Evolutionary conservation across 2,888 invertebrate species (phyloP).

Genomic region (Notodromas monacha): DNA sequence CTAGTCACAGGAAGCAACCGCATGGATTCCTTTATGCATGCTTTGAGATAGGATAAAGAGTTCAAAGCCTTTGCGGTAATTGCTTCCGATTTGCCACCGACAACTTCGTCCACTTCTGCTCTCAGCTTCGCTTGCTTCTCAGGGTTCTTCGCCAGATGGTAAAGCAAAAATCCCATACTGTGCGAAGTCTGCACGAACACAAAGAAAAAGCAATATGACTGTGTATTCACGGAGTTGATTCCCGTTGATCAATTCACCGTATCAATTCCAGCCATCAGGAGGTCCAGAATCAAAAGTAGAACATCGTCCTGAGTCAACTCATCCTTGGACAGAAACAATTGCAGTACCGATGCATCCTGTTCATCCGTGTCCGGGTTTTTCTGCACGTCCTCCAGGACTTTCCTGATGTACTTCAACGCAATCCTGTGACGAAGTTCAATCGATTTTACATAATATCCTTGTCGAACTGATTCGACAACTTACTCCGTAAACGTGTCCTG

Average conservation of each 20-base stretch:
- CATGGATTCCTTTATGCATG: not conserved
- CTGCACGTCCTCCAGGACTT: conserved; percentile 10
- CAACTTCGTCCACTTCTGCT: conserved; percentile 21
- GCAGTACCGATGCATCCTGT: conserved; percentile 32
- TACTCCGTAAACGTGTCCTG: conserved; percentile 1
- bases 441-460: not conserved
- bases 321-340: conserved; percentile 31
- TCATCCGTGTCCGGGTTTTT: conserved; percentile 16
- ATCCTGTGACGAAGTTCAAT: not conserved
- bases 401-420: conserved; percentile 6
- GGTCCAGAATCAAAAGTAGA: conserved; percentile 43
- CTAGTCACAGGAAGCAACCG: not conserved
- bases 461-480: not conserved
- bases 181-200: conserved; percentile 31
- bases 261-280: conserved; percentile 57
- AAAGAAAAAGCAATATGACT: conserved; percentile 10
- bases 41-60: not conserved
- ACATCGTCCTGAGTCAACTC: conserved; percentile 49
- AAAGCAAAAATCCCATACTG: conserved; percentile 39
- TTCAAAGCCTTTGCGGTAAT: not conserved
- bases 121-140: conserved; percentile 30
- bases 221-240: conserved; percentile 8
- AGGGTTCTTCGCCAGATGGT: conserved; percentile 32
- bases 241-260: conserved; percentile 22
- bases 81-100: conserved; percentile 19